Evolutionary conservation across 1,140 invertebrate species (phyloP), one percentile per base, ranked within the genome.

Genomic region (Drosophila truncata): DNA sequence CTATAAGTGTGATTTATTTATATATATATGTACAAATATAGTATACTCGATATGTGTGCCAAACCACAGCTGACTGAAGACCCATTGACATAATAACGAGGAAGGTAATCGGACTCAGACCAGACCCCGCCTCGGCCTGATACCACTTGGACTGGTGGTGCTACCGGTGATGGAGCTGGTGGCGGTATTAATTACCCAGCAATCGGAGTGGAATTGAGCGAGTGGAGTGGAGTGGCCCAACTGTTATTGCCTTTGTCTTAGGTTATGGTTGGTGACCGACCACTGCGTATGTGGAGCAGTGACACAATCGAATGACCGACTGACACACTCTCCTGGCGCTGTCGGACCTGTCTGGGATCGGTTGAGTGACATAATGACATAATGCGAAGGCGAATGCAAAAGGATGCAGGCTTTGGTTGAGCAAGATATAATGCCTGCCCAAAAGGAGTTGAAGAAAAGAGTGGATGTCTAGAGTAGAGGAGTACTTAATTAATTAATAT

Each of bases 51-150:
- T 69, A 66, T 78, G 60, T 80, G 61, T 69, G 80, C 62, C 59
- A 78, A 49, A 39, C 64, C 41, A 31, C 60, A 49, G 65, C 44
- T 49, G 57, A 73, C 57, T 66, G 71, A 83, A 91, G 85, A 91
- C 91, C 91, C 86, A 92, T 92, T 92, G 91, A 92, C 91, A 92
- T 92, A 92, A 92, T 92, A 92, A 92, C 85, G 76, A 92, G 91
- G 91, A 92, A 92, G 91, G 86, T 78, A 92, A 91, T 80, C 80
- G 82, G 63, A 91, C 76, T 75, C 66, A 78, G 66, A 66, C 70
- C 54, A 33, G 63, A 50, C 58, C 61, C 70, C 44, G 33, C 57
- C 47, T 41, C 54, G 46, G 50, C 39, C 49, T 73, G 66, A 65
- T 65, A 66, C 58, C 54, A 67, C 57, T 62, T 54, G 47, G 78